Evolutionary conservation across 2,888 invertebrate species (phyloP).

Genomic region (Troides aeacus): DNA sequence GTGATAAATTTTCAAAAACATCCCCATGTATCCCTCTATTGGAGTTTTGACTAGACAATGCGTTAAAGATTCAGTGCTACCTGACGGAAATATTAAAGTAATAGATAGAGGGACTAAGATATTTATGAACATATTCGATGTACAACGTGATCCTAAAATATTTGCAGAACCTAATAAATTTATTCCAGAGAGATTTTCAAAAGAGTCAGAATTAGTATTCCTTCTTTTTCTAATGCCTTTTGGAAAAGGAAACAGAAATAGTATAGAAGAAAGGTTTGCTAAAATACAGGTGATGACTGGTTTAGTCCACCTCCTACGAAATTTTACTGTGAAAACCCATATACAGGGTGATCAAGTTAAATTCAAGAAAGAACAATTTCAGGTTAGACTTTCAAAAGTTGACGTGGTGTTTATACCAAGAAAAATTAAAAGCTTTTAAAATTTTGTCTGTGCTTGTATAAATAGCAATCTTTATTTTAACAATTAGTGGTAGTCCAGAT

Average conservation of each 20-base stretch:
- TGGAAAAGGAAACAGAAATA: conserved; percentile 1
- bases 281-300: not conserved
- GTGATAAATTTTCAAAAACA: too few species aligned
- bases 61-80: not conserved
- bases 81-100: conserved; percentile 3
- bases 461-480: too few species aligned
- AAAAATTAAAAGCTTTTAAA: not conserved
- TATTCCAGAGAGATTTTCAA: conserved; percentile 6
- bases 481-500: too few species aligned
- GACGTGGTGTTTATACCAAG: not conserved
- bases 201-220: not conserved
- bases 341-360: not conserved
- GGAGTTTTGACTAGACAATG: not conserved
- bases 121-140: not conserved
- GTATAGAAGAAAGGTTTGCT: conserved; percentile 1
- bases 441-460: too few species aligned
- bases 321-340: conserved; percentile 5
- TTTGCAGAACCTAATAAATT: conserved; percentile 3
- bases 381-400: not conserved
- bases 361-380: conserved; percentile 4
- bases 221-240: not conserved
- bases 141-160: conserved; percentile 2
- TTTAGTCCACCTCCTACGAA: not conserved
- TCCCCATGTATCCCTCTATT: not conserved
- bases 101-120: not conserved